A percentile compares a stretch with the other conserved stretches of the same genome.
phyloP scores from a whole-genome alignment of 1,140 invertebrate species.

The Drosophila burlai region DNA sequence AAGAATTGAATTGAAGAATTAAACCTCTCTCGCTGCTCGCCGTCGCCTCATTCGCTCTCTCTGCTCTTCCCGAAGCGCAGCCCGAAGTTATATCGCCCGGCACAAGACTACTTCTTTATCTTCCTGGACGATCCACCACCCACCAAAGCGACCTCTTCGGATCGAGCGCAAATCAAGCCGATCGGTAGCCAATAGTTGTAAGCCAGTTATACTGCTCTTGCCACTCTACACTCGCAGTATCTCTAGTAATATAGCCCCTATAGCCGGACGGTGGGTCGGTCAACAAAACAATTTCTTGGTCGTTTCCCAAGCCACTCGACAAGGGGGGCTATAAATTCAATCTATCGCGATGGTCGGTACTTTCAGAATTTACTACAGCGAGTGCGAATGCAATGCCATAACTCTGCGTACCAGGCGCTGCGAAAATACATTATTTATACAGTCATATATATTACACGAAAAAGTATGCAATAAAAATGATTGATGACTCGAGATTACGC shows the following conservation, averaged over 20 bases:
- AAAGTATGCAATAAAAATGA: conserved; percentile 81
- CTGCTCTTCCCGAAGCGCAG: conserved; percentile 24
- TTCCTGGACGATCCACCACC: conserved; percentile 24
- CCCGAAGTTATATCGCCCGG: conserved; percentile 25
- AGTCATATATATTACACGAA: conserved; percentile 46
- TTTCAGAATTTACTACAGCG: conserved; percentile 47
- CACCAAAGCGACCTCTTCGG: conserved; percentile 10
- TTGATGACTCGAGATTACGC: conserved; percentile 68
- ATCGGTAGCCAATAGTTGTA: conserved; percentile 34
- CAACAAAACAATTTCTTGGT: conserved; percentile 26
- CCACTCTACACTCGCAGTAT: conserved; percentile 32
- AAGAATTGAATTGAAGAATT: conserved; percentile 52
- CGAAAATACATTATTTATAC: conserved; percentile 42
- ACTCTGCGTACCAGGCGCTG: conserved; percentile 16
- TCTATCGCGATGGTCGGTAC: conserved; percentile 26
- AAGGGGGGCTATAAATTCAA: conserved; percentile 38
- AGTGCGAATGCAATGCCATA: conserved; percentile 37
- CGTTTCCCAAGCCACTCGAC: conserved; percentile 45
- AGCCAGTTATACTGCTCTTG: conserved; percentile 19
- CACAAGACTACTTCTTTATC: conserved; percentile 29
- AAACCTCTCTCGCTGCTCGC: conserved; percentile 31
- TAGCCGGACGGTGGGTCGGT: not conserved
- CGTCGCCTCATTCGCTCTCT: not conserved
- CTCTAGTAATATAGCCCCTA: conserved; percentile 25
- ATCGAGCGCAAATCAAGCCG: conserved; percentile 35